Evolutionary conservation across 2,888 invertebrate genomes (phyloP), one percentile per base, ranked within the genome.

Genomic region (Synanthedon vespiformis): DNA sequence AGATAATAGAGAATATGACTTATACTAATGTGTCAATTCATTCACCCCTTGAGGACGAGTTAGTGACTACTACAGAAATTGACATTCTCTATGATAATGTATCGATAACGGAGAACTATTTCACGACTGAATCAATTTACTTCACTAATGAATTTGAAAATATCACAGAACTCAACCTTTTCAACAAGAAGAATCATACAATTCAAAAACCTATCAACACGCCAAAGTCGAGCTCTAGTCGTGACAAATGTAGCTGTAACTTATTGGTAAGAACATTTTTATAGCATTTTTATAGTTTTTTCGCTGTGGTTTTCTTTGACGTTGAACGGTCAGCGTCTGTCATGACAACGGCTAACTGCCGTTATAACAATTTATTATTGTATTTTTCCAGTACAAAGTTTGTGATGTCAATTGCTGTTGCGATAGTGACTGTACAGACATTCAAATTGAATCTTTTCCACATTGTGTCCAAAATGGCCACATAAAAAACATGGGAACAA

Each of bases 331-430:
- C 16, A 16, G 16, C 16, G 1, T 1, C 16, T 16, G 16, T 2
- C 16, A 16, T 16, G 2, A 16, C 16, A 16, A 16, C 16, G 16
- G 16, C 16, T 16, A 16, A 16, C 16, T 16, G 16, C n/a, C n/a
- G n/a, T n/a, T 22, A 22, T 8, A 8, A 34, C 34, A 34, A 34
- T 34, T 8, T 34, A 34, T 34, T 34, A 34, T 34, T 34, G 34
- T 34, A 8, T 34, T 52, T 51, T 77, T 78, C 6, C 73, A 93
- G 92, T 76, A 77, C 51, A 80, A 86, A 61, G 80, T 85, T 41
- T 96, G 96, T 78, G 94, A 96, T 76, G 89, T 94, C 52, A 93
- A 94, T 72, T 96, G 95, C 69, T 95, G 95, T 69, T 96, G 96
- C 74, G 95, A 96, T 73, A 67, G 64, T 50, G 94, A 95, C 62